Percentiles rank a stretch among this genome's conserved stretches.
Evolutionary conservation across 1,140 invertebrate genomes (phyloP).

Genomic region (Armadillidium nasatum): DNA sequence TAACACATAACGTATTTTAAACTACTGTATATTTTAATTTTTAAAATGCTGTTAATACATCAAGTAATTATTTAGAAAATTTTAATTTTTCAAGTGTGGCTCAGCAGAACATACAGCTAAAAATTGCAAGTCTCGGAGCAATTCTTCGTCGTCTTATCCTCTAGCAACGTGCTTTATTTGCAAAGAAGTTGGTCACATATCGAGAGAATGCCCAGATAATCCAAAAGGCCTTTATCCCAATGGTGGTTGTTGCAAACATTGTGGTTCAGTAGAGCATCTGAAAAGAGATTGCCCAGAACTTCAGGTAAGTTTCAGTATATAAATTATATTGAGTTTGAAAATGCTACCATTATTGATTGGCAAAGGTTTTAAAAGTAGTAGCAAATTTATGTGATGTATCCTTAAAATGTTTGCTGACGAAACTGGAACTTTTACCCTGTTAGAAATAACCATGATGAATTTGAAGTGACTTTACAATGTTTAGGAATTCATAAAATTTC

Average conservation of each 20-base stretch:
- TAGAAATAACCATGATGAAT: no score
- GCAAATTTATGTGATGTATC: no score
- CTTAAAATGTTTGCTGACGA: no score
- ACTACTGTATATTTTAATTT: no score
- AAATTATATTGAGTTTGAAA: no score
- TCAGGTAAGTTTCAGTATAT: background rate
- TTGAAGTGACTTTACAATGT: no score
- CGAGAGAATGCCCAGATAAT: slow-evolving; percentile 76
- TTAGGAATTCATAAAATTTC: no score
- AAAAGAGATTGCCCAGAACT: slow-evolving; percentile 71
- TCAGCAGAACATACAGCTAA: slow-evolving; percentile 75
- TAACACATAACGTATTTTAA: background rate
- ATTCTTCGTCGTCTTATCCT: slow-evolving; percentile 64
- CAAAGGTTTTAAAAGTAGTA: no score
- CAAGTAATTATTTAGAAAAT: background rate
- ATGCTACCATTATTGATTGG: no score
- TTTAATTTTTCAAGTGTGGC: slow-evolving; percentile 59
- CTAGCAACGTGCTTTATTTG: slow-evolving; percentile 75
- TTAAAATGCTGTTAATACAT: background rate
- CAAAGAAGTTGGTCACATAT: slow-evolving; percentile 72
- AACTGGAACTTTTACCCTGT: no score
- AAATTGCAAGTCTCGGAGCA: slow-evolving; percentile 55
- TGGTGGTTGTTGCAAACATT: slow-evolving; percentile 75
- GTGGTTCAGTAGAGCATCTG: slow-evolving; percentile 78
- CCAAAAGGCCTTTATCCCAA: slow-evolving; percentile 79